phyloP scores from a whole-genome alignment of 2,797 vertebrate species.

The Smutsia gigantea region DNA sequence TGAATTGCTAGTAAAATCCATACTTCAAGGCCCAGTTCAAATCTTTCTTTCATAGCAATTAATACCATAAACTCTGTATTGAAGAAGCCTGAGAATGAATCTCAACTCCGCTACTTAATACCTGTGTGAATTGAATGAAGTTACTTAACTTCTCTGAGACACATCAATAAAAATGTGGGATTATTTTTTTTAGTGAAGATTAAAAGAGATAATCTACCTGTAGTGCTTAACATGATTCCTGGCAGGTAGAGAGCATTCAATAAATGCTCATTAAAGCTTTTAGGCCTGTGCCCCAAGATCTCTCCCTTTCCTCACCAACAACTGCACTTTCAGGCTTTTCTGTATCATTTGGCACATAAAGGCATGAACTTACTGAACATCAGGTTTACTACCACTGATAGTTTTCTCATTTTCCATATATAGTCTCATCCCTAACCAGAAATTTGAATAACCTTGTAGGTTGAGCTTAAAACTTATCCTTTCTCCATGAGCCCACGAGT shows the following conservation, averaged over 20 bases:
- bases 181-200: background rate
- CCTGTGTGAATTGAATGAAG: background rate
- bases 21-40: background rate
- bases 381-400: background rate
- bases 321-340: background rate
- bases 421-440: background rate
- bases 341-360: background rate
- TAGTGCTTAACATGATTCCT: background rate
- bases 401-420: background rate
- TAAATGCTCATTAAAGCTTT: background rate
- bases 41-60: background rate
- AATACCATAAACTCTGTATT: background rate
- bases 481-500: background rate
- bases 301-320: background rate
- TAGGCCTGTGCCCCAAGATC: background rate
- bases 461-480: background rate
- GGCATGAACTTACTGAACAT: background rate
- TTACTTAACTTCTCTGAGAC: background rate
- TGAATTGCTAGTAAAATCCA: background rate
- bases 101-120: background rate
- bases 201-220: background rate
- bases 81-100: background rate
- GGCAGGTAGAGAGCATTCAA: background rate
- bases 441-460: background rate
- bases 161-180: background rate